These are phyloP conservation scores for Plebejus melissa DNA, from an alignment of 2,888 invertebrate genomes.

Conservation along the genomic window DNA sequence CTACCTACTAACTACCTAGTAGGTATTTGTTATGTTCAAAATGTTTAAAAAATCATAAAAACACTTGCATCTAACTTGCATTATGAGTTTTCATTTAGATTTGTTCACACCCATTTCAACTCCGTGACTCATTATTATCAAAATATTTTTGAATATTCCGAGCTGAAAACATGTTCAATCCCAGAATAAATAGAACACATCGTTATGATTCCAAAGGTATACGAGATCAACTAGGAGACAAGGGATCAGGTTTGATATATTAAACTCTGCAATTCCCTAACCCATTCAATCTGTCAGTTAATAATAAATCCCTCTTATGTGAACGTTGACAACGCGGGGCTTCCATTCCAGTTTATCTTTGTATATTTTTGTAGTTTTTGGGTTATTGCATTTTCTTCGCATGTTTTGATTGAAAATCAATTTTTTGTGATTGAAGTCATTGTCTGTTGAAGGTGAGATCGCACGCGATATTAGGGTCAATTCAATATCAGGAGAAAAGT, in stretches of 20 bases:
- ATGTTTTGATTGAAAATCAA: neutral
- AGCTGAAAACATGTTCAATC: neutral
- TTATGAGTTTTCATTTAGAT: neutral
- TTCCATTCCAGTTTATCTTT: neutral
- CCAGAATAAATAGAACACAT: neutral
- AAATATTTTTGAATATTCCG: neutral
- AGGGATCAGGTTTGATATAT: constrained; percentile 14
- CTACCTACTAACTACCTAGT: no score
- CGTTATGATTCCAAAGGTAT: constrained; percentile 9
- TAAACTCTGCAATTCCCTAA: constrained; percentile 12
- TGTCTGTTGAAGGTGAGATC: no score
- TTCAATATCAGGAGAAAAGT: no score
- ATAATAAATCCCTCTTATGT: neutral
- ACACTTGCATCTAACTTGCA: neutral
- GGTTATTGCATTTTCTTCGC: neutral
- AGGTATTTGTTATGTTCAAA: no score
- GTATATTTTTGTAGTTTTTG: neutral
- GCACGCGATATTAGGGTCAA: no score
- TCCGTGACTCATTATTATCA: neutral
- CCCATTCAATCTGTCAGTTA: constrained; percentile 9
- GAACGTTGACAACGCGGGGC: neutral
- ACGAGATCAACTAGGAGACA: neutral
- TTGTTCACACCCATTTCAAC: neutral
- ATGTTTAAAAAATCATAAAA: neutral
- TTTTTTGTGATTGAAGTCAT: neutral